These are phyloP conservation scores for Galerucella nymphaeae DNA, from an alignment of 2,888 invertebrate species.

Conservation along the genomic window DNA sequence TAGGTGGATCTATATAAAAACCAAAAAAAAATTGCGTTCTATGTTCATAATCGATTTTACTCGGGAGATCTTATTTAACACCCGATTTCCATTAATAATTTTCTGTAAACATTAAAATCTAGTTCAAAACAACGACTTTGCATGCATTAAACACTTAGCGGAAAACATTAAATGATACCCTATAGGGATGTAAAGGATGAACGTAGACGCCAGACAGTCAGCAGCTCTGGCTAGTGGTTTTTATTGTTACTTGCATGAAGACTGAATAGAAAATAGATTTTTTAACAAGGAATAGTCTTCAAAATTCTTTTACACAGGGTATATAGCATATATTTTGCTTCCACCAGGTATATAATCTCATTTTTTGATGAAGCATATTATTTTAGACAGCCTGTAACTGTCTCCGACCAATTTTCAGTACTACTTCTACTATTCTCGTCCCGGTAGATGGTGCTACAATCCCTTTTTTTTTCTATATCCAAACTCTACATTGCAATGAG, in stretches of 20 bases:
- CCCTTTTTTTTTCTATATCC: too few relatives aligned
- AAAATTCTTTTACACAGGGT: too few relatives aligned
- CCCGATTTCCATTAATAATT: slow-evolving; percentile 5
- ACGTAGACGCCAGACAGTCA: slow-evolving; percentile 12
- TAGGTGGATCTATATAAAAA: slow-evolving; percentile 11
- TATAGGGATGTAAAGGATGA: slow-evolving; percentile 4
- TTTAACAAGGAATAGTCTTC: too few relatives aligned
- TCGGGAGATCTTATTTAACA: neutral
- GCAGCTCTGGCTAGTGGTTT: neutral
- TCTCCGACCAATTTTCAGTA: too few relatives aligned
- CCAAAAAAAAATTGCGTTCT: neutral
- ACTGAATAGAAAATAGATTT: too few relatives aligned
- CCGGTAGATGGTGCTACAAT: too few relatives aligned
- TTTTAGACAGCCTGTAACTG: too few relatives aligned
- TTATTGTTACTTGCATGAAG: neutral
- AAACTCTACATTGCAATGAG: too few relatives aligned
- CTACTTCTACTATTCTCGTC: too few relatives aligned
- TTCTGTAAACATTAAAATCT: neutral
- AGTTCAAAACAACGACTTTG: slow-evolving; percentile 9
- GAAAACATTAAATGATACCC: slow-evolving; percentile 8
- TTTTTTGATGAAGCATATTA: too few relatives aligned
- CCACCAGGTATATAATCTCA: too few relatives aligned
- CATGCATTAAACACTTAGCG: slow-evolving; percentile 8
- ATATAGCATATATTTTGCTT: too few relatives aligned
- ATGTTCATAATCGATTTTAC: neutral